phyloP scores from a whole-genome alignment of 2,888 invertebrate genomes.

The Nymphalis c-album region DNA sequence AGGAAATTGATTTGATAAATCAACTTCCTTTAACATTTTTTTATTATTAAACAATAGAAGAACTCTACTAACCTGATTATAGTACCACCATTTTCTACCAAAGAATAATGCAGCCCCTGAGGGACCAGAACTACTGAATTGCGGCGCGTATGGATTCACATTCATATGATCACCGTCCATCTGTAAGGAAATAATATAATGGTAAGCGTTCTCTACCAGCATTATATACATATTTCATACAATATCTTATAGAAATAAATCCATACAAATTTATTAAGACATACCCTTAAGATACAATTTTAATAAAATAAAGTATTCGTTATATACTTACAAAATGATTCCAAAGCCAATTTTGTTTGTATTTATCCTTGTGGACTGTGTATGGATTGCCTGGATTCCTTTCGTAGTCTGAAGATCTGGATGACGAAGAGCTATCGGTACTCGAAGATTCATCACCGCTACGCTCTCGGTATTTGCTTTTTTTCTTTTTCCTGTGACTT shows the following conservation, averaged over 20 bases:
- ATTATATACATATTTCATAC: too few species aligned
- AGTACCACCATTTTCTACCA: conserved; percentile 76
- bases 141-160: conserved; percentile 62
- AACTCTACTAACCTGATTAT: conserved; percentile 59
- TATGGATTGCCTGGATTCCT: conserved; percentile 68
- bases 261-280: too few species aligned
- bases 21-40: too few species aligned
- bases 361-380: conserved; percentile 61
- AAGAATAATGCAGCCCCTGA: conserved; percentile 59
- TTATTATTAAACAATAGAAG: too few species aligned
- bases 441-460: conserved; percentile 4
- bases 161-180: conserved; percentile 73
- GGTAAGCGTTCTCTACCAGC: too few species aligned
- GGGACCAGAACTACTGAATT: conserved; percentile 49
- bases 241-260: too few species aligned
- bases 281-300: too few species aligned
- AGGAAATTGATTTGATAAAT: too few species aligned
- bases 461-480: conserved; percentile 28
- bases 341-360: conserved; percentile 67
- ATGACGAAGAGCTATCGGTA: conserved; percentile 17
- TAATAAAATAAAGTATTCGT: background rate
- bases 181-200: conserved; percentile 43
- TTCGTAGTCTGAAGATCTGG: conserved; percentile 49
- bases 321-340: conserved; percentile 45
- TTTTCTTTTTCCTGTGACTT: conserved; percentile 9